Evolutionary conservation across 2,797 vertebrate genomes (phyloP).

Genomic region (Sebastes hopkinsi): DNA sequence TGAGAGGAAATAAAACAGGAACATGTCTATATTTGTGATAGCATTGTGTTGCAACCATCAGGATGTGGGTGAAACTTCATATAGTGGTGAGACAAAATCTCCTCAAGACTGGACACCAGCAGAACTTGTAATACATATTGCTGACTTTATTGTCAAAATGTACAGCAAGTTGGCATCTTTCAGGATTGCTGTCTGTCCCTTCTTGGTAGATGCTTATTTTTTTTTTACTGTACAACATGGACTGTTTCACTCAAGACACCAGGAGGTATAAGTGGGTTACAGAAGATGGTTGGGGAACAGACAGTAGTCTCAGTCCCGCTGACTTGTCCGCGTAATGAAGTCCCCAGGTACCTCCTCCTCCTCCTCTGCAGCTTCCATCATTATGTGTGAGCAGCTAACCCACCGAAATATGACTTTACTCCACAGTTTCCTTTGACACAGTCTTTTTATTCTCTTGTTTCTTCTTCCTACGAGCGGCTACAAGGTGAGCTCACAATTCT

Average conservation of each 20-base stretch:
- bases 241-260: constrained; percentile 12
- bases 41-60: background rate
- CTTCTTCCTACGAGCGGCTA: background rate
- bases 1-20: background rate
- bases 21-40: constrained; percentile 4
- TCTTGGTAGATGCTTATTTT: background rate
- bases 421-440: constrained; percentile 38
- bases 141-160: constrained; percentile 8
- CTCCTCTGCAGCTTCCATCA: constrained; percentile 62
- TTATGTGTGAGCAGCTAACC: constrained; percentile 71
- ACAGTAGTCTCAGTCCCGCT: constrained; percentile 47
- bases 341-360: constrained; percentile 74
- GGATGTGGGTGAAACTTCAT: background rate
- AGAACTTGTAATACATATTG: background rate
- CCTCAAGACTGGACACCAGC: background rate
- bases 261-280: constrained; percentile 21
- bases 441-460: constrained; percentile 12
- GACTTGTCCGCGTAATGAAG: constrained; percentile 78
- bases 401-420: constrained; percentile 55
- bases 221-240: background rate
- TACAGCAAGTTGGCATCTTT: background rate
- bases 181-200: background rate
- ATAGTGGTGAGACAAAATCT: background rate
- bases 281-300: constrained; percentile 32
- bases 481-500: constrained; percentile 1